A percentile compares a stretch with the other conserved stretches of the same genome.
These are phyloP conservation scores for Ailuropoda melanoleuca DNA, from an alignment of 2,113 vertebrate genomes.

Conservation along the genomic window DNA sequence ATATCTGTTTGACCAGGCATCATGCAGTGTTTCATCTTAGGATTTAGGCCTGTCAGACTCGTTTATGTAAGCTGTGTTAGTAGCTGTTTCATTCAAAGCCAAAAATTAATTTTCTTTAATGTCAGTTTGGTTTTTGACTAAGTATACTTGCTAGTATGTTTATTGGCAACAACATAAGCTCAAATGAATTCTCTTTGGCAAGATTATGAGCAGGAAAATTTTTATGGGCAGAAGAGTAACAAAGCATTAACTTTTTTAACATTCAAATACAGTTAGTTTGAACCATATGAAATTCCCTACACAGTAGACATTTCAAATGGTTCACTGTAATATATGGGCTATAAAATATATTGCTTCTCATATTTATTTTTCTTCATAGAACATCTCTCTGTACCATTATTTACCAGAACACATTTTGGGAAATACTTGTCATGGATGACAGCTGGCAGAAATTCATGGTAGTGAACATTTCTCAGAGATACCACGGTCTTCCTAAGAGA, in stretches of 20 bases:
- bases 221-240: slow-evolving; percentile 32
- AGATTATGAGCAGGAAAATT: not conserved
- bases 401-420: not conserved
- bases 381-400: not conserved
- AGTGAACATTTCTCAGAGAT: not conserved
- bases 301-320: not conserved
- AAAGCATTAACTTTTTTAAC: slow-evolving; percentile 35
- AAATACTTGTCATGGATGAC: not conserved
- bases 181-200: slow-evolving; percentile 50
- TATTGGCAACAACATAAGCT: not conserved
- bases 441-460: not conserved
- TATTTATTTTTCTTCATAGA: not conserved
- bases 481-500: not conserved
- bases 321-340: not conserved
- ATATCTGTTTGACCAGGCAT: not conserved
- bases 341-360: not conserved
- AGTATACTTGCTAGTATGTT: slow-evolving; percentile 29
- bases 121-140: slow-evolving; percentile 44
- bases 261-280: slow-evolving; percentile 16
- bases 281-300: not conserved
- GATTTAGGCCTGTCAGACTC: not conserved
- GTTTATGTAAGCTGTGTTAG: not conserved
- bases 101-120: slow-evolving; percentile 41
- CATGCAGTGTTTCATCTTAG: not conserved
- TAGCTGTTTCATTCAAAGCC: slow-evolving; percentile 26